Base-by-base conservation (phyloP, 2,888 invertebrate genomes). In the Miltochrista miniata region DNA sequence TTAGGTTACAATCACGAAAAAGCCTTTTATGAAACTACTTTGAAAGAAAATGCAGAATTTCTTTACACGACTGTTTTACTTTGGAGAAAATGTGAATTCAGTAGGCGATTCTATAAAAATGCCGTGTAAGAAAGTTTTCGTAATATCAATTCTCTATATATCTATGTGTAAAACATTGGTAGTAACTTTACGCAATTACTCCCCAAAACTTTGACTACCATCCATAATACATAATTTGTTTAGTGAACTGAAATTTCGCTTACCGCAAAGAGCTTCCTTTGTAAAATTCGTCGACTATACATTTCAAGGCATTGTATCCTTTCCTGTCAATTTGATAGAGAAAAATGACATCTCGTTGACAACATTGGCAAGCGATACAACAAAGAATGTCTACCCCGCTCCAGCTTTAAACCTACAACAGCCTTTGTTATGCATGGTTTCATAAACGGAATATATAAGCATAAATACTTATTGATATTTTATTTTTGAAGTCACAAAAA, bases 1-100 rank as follows among this genome's bases (percentile, higher is more conserved):
- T 71, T 64, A 71, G 61, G 41, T 54, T 52, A 44, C 49, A 60
- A 70, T 73, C 60, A 69, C 69, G 71, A 72, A 75, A 65, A 66
- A 64, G 11, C 8, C 53, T 68, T 73, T 68, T 64, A 62, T 69
- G 59, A 52, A 58, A 68, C 59, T 63, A 57, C 68, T 68, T 50
- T 56, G 44, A 57, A 50, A 56, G 50, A 39, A 51, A 42, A 38
- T 40, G 45, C 5, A 4, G 5, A 24, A 24, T 24, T 24, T 24
- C 18, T 24, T 24, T 24, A 24, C 18, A 24, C 5, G 18, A 50
- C 50, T 40, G 18, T 34, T 48, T 9, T 33, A 14, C 29, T 44
- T 43, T 35, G 7, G 35, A 11, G 24, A n/a, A 11, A 12, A 13
- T 34, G 18, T 13, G 12, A 13, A 1, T 13, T 18, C 18, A 34